phyloP scores from a whole-genome alignment of 2,888 invertebrate genomes.

The Eledona agricola region DNA sequence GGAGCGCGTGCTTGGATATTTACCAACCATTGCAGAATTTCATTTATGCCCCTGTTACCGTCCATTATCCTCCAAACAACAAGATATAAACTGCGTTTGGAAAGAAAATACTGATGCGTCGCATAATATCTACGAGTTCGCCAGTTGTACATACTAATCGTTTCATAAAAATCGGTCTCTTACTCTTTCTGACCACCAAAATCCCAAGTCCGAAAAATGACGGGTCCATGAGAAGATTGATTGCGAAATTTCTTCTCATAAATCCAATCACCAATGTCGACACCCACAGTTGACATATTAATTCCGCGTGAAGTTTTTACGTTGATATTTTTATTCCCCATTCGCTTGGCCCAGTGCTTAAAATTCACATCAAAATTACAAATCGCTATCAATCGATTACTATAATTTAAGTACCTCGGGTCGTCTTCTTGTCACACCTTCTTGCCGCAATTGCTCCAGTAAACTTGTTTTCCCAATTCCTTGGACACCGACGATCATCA shows the following conservation, averaged over 20 bases:
- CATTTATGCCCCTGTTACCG: constrained; percentile 88
- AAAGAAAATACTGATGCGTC: constrained; percentile 98
- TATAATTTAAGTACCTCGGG: constrained; percentile 66
- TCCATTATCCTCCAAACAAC: constrained; percentile 96
- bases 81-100: constrained; percentile 92
- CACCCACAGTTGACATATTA: constrained; percentile 95
- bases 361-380: constrained; percentile 31
- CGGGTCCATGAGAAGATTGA: constrained; percentile 78
- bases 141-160: constrained; percentile 25
- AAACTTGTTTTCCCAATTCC: constrained; percentile 90
- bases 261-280: constrained; percentile 95
- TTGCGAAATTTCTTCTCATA: constrained; percentile 86
- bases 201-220: constrained; percentile 97
- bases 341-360: constrained; percentile 93
- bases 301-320: constrained; percentile 79
- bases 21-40: constrained; percentile 95
- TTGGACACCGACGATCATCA: constrained; percentile 95
- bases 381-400: constrained; percentile 3
- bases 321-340: constrained; percentile 88
- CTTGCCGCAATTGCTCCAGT: constrained; percentile 85
- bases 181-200: constrained; percentile 97
- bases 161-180: constrained; percentile 45
- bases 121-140: constrained; percentile 93
- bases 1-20: constrained; percentile 94
- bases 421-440: constrained; percentile 79